Evolutionary conservation across 2,888 invertebrate genomes (phyloP).

Genomic region (Dermolepida albohirtum): DNA sequence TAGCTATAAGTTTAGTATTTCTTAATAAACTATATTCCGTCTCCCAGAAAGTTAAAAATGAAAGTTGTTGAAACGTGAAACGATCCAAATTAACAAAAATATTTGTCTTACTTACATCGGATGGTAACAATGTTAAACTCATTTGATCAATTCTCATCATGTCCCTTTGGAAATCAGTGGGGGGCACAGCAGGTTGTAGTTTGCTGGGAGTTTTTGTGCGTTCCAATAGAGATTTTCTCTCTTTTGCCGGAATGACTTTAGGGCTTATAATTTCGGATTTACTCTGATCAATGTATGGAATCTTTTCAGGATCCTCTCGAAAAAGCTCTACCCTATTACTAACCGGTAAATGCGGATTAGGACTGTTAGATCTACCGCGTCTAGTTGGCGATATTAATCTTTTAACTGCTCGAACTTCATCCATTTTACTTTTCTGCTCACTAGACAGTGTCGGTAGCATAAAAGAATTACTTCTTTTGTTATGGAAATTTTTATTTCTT

Average conservation of each 20-base stretch:
- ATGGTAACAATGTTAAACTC: slow-evolving; percentile 43
- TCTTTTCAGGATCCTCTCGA: slow-evolving; percentile 24
- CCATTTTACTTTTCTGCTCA: slow-evolving; percentile 57
- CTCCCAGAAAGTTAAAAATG: no score
- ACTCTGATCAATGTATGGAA: slow-evolving; percentile 47
- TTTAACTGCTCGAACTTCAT: slow-evolving; percentile 53
- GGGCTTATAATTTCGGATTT: slow-evolving; percentile 35
- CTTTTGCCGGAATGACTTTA: slow-evolving; percentile 15
- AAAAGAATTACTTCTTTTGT: slow-evolving; percentile 49
- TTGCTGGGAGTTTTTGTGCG: slow-evolving; percentile 8
- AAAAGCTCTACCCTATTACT: slow-evolving; percentile 29
- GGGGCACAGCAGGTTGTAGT: slow-evolving; percentile 15
- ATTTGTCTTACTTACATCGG: slow-evolving; percentile 43
- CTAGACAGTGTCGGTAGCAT: slow-evolving; percentile 62
- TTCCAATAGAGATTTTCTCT: slow-evolving; percentile 23
- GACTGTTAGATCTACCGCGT: slow-evolving; percentile 57
- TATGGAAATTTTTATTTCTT: slow-evolving; percentile 7
- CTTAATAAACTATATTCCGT: no score
- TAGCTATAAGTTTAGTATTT: no score
- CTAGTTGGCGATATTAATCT: slow-evolving; percentile 55
- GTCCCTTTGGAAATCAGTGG: slow-evolving; percentile 43
- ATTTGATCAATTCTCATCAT: slow-evolving; percentile 46
- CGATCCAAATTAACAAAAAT: background rate
- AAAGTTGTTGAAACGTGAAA: no score
- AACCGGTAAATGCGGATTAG: slow-evolving; percentile 44